These are phyloP conservation scores for Thereva unica DNA, from an alignment of 2,888 invertebrate species.

Conservation along the genomic window DNA sequence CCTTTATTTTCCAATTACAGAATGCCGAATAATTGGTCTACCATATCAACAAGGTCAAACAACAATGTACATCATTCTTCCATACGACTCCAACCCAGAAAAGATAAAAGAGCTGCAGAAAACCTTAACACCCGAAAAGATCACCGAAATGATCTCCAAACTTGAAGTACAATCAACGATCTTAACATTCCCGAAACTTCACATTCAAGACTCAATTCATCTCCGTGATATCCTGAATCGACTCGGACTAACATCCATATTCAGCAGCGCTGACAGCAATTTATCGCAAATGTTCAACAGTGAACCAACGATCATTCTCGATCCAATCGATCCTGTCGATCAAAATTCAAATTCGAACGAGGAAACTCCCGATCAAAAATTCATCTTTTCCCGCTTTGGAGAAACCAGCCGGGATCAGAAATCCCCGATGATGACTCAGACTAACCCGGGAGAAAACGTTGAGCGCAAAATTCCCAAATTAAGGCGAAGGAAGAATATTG, in stretches of 20 bases:
- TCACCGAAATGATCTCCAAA: slow-evolving; percentile 55
- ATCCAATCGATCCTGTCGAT: neutral
- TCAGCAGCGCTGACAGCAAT: slow-evolving; percentile 66
- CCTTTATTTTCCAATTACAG: slow-evolving; percentile 40
- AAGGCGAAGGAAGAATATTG: too few relatives aligned
- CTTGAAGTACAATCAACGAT: slow-evolving; percentile 58
- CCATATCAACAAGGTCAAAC: slow-evolving; percentile 68
- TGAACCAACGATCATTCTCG: neutral
- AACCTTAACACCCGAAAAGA: slow-evolving; percentile 56
- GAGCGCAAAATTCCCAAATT: too few relatives aligned
- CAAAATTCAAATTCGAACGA: neutral
- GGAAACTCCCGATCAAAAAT: neutral
- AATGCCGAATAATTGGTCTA: slow-evolving; percentile 66
- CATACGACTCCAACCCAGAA: slow-evolving; percentile 59
- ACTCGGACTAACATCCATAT: slow-evolving; percentile 68
- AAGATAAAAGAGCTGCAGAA: slow-evolving; percentile 59
- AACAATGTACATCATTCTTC: slow-evolving; percentile 69
- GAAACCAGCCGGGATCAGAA: too few relatives aligned
- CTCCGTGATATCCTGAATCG: slow-evolving; percentile 62
- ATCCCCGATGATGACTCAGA: too few relatives aligned
- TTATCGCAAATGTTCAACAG: slow-evolving; percentile 65
- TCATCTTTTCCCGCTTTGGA: slow-evolving; percentile 18
- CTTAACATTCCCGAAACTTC: slow-evolving; percentile 72
- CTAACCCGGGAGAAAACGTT: too few relatives aligned
- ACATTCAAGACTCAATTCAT: slow-evolving; percentile 64